Percentiles rank a stretch among this genome's conserved stretches.
Evolutionary conservation across 2,888 invertebrate genomes (phyloP).

Genomic region (Nephrotoma appendiculata): DNA sequence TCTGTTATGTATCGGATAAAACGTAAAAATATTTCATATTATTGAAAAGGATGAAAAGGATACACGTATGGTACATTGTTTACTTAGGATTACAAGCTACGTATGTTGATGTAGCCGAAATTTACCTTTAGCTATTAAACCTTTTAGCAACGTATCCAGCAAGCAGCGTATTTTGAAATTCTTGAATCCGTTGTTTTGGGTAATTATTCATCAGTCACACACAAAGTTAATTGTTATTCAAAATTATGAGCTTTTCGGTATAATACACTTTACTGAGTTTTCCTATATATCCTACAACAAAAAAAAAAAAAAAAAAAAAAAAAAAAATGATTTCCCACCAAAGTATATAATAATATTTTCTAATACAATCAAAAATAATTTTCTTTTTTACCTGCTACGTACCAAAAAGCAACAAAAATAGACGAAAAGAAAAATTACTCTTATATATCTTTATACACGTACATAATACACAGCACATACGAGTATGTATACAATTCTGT

Average conservation of each 20-base stretch:
- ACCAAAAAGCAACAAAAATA: background rate
- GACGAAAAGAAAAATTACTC: background rate
- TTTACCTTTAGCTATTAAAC: background rate
- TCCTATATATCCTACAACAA: background rate
- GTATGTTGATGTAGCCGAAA: too few species aligned
- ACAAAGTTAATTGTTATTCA: background rate
- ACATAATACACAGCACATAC: background rate
- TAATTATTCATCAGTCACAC: background rate
- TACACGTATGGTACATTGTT: background rate
- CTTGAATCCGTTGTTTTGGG: background rate
- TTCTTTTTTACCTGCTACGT: background rate
- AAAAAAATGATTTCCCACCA: background rate
- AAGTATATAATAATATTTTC: background rate
- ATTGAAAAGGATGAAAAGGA: too few species aligned
- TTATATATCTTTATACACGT: background rate
- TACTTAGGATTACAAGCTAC: background rate
- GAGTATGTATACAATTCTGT: background rate
- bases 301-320: background rate
- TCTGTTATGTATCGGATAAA: too few species aligned
- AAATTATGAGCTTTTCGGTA: background rate
- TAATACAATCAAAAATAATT: background rate
- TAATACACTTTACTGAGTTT: background rate
- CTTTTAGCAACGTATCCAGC: background rate
- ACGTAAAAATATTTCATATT: too few species aligned
- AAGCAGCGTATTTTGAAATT: background rate